Base-by-base conservation (phyloP, 1,140 invertebrate species). In the Aphaenogaster floridana region DNA sequence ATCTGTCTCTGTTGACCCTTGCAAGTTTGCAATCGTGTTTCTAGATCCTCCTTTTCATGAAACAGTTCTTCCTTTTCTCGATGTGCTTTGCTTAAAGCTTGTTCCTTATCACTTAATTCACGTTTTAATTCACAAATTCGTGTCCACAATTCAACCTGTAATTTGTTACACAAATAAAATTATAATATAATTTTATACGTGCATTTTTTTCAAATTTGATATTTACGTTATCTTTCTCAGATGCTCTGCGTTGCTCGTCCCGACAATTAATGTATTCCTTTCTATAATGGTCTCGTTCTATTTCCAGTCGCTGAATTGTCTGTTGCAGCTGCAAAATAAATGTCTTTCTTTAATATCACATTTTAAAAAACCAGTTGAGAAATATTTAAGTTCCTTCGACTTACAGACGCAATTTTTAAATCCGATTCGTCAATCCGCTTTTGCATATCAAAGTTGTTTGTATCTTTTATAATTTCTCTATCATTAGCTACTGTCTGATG, bases 231-330 rank as follows among this genome's bases (percentile, higher is more conserved):
- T 95, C 93, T 54, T 89, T 90, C 21, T 92, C 88, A 5, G 91
- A 88, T 50, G 89, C 77, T 94, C 94, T 95, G 68, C 88, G 93
- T n/a, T 92, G 91, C 54, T 95, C 93, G 76, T 96, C 95, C 74
- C 94, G 93, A 13, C 95, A 89, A 80, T 93, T 95, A 4, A 93
- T 93, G 86, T 95, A 96, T 91, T 96, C 96, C 42, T 94, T 94
- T 92, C 93, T 95, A 63, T 96, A 96, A 91, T 95, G 95, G 88
- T 96, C 95, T 59, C 95, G 94, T 91, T 96, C 96, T n/a, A 91
- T 79, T 81, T 95, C 94, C 50, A 95, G 68, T 78, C 92, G 93
- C 69, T 94, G 93, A 63, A 95, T 91, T 45, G 90, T 90, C 17
- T 93, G 92, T 83, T 94, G 93, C 36, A 94, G 79, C 91, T 95